Evolutionary conservation across 1,140 invertebrate genomes (phyloP), one percentile per base, ranked within the genome.

Genomic region (Mya arenaria): DNA sequence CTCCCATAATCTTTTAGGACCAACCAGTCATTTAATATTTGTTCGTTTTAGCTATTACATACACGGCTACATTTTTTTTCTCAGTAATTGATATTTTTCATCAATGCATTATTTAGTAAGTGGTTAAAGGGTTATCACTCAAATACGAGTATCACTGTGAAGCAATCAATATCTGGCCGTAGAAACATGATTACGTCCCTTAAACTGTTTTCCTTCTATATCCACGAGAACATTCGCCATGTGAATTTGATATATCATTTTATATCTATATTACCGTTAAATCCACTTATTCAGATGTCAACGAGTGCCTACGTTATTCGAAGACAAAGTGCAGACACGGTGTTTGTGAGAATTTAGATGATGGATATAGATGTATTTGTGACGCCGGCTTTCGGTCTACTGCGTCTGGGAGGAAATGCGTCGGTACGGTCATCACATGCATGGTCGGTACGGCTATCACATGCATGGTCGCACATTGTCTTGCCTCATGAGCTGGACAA

Each of bases 261-360:
- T 6, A 44, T 39, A 63, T 65, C 32, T 32, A 65, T 15, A 65
- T 36, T 34, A 65, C 0, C 0, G 10, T 15, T 5, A 65, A 63
- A 65, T 25, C 71, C 84, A 77, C 82, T 83, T 65, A 44, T 82
- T 28, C 73, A 87, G 88, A 88, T 69, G 52, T 84, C 4, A 75
- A 88, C 55, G 89, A 90, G 48, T 90, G 89, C 63, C 90, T 93
- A n/a, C 90, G 93, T n/a, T 79, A 75, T 34, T 66, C 48, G 0
- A 83, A 63, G 25, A 74, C 81, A n/a, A 66, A 32, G 17, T 88
- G 88, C 69, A 41, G 84, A 36, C 74, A 89, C 17, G 78, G 73
- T 36, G 19, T 37, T 17, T 90, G 90, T 78, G 58, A 87, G n/a
- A 90, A 90, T 58, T 74, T 73, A 10, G 48, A 63, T 10, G 87